Conservation (phyloP, 2,888 invertebrate species). For the Tuta absoluta region DNA sequence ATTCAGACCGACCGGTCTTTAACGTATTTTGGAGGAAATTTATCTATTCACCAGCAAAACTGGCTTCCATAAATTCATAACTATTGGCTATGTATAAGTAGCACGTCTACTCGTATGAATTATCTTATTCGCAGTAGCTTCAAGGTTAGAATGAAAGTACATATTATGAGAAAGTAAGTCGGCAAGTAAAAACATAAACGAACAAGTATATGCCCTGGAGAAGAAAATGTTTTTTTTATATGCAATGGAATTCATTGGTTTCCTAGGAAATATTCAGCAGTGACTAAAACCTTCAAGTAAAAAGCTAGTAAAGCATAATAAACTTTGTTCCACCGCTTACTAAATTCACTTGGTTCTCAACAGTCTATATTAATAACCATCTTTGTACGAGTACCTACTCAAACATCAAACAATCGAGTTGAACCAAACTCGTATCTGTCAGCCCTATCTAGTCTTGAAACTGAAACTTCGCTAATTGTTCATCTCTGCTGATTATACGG, state of each 20-base stretch:
- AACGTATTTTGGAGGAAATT: background rate
- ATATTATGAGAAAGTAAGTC: too few species aligned
- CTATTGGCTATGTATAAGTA: too few species aligned
- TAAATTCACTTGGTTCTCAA: background rate
- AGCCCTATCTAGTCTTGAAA: slow-evolving; percentile 6
- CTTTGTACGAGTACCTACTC: slow-evolving; percentile 7
- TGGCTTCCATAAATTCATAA: background rate
- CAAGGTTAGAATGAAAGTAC: too few species aligned
- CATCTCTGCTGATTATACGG: slow-evolving; percentile 11
- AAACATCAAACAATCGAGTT: slow-evolving; percentile 18
- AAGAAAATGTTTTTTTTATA: too few species aligned
- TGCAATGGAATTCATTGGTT: too few species aligned
- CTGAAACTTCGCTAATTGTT: slow-evolving; percentile 9
- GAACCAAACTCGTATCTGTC: slow-evolving; percentile 12
- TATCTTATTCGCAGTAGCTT: too few species aligned
- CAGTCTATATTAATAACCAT: slow-evolving; percentile 7
- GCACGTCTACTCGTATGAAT: too few species aligned
- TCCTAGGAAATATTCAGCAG: too few species aligned
- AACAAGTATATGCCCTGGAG: too few species aligned
- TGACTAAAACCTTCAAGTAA: too few species aligned
- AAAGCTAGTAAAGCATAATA: background rate
- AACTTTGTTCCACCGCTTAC: background rate
- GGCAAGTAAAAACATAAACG: too few species aligned
- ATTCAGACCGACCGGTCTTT: background rate
- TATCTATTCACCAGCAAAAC: background rate